Evolutionary conservation across 1,140 invertebrate genomes (phyloP).

Genomic region (Drosophila persimilis): DNA sequence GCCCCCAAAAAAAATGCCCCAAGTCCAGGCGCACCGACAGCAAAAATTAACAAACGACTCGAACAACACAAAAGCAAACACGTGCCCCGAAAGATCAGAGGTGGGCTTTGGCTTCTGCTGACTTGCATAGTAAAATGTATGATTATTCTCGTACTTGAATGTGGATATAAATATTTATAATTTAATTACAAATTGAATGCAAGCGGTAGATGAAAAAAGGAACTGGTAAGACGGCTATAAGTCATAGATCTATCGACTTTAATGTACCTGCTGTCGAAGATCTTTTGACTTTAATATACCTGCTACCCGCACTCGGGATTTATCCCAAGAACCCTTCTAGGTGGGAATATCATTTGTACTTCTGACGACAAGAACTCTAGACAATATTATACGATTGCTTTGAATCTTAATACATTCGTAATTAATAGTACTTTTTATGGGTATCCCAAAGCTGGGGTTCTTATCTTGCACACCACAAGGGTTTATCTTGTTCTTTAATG

Average conservation of each 20-base stretch:
- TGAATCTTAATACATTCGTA: no score
- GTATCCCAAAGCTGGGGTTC: no score
- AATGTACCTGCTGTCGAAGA: background rate
- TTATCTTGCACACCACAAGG: no score
- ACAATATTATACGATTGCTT: no score
- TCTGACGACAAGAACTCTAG: no score
- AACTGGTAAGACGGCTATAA: conserved; percentile 24
- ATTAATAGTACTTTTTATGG: no score
- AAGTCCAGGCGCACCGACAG: no score
- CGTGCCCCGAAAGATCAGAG: conserved; percentile 42
- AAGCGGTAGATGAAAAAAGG: conserved; percentile 27
- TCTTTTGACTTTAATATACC: background rate
- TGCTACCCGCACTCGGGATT: no score
- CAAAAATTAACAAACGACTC: conserved; percentile 15
- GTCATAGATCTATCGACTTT: conserved; percentile 8
- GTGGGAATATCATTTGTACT: no score
- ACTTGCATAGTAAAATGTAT: conserved; percentile 25
- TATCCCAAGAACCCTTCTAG: background rate
- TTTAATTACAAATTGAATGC: conserved; percentile 68
- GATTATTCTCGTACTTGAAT: no score
- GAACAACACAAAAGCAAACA: conserved; percentile 31
- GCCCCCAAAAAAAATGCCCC: conserved; percentile 16
- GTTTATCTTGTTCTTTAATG: no score
- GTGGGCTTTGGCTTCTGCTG: conserved; percentile 14
- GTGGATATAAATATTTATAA: conserved; percentile 63